Conservation (phyloP, 23 tunicate genomes). For the Halocynthia roretzi region DNA sequence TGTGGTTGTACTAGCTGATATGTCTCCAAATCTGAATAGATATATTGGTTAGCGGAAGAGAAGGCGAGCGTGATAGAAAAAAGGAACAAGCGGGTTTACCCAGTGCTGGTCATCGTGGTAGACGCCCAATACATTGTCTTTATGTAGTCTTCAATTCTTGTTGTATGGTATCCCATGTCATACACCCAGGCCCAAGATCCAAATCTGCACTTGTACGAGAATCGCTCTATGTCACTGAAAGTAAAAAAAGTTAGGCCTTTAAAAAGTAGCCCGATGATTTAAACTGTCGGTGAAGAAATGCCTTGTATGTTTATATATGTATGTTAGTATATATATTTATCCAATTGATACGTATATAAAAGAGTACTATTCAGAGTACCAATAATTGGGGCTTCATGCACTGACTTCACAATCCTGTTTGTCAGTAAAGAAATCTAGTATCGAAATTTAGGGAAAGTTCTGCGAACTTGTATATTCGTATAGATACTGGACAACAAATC, state of each 20-base stretch:
- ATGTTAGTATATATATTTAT: too few species aligned
- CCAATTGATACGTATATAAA: too few species aligned
- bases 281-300: background rate
- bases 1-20: constrained; percentile 56
- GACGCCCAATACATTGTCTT: constrained; percentile 90
- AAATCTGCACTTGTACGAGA: constrained; percentile 58
- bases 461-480: too few species aligned
- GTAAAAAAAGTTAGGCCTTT: background rate
- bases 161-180: constrained; percentile 36
- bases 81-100: constrained; percentile 32
- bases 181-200: constrained; percentile 88
- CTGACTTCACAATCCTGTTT: too few species aligned
- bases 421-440: too few species aligned
- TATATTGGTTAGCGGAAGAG: background rate
- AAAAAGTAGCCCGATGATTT: background rate
- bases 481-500: too few species aligned
- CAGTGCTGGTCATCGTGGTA: constrained; percentile 85
- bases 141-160: constrained; percentile 48
- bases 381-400: too few species aligned
- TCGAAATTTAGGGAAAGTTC: too few species aligned
- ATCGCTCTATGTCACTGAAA: constrained; percentile 15
- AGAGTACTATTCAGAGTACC: too few species aligned
- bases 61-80: too few species aligned
- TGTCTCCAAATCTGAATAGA: constrained; percentile 68
- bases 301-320: too few species aligned